A percentile compares a stretch with the other conserved stretches of the same genome.
These are phyloP conservation scores for Diachasmimorpha longicaudata DNA, from an alignment of 1,140 invertebrate species.

Conservation along the genomic window DNA sequence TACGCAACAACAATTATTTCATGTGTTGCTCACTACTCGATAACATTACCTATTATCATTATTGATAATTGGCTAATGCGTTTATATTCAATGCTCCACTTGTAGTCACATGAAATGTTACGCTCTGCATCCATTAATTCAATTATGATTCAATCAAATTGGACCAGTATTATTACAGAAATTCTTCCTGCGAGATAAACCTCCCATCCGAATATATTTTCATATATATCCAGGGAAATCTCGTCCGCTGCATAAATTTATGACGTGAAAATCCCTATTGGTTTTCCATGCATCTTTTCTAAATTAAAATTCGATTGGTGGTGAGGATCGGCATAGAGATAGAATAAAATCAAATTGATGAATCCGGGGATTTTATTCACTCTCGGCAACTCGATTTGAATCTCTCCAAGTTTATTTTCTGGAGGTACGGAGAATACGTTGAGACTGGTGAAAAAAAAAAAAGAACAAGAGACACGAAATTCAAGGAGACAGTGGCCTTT, in stretches of 20 bases:
- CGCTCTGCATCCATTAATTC: neutral
- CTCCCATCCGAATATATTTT: neutral
- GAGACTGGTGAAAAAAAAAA: neutral
- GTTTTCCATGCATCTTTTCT: neutral
- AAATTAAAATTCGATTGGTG: slow-evolving; percentile 1
- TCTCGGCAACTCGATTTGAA: neutral
- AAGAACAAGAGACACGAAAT: neutral
- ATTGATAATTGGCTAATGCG: neutral
- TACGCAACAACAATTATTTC: neutral
- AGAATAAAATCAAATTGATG: neutral
- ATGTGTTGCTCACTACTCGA: neutral
- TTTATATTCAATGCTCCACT: neutral
- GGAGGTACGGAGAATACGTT: neutral
- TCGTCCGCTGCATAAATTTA: neutral
- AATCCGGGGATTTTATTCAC: neutral
- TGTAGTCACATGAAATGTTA: neutral
- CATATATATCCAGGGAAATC: neutral
- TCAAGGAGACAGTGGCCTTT: neutral
- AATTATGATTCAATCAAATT: neutral
- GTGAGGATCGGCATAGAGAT: neutral
- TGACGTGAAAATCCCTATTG: neutral
- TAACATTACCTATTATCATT: neutral
- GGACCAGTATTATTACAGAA: neutral
- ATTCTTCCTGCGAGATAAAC: neutral
- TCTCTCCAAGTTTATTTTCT: neutral